These are phyloP conservation scores for Macrosiphum euphorbiae DNA, from an alignment of 2,888 invertebrate species.

Conservation along the genomic window DNA sequence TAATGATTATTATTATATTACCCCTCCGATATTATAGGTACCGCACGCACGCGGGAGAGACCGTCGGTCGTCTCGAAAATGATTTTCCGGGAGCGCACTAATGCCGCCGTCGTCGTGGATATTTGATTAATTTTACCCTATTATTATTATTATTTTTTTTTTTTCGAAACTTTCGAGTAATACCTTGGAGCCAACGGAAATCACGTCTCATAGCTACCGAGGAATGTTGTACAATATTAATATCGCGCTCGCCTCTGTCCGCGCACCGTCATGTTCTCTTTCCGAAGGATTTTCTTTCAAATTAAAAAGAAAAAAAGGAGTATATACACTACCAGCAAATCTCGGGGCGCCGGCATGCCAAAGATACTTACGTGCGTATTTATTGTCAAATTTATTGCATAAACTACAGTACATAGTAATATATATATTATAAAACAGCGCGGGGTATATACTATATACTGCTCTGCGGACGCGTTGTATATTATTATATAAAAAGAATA, in stretches of 20 bases:
- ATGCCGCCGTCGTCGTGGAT: not conserved
- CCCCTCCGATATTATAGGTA: conserved; percentile 3
- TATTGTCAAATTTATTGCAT: conserved; percentile 46
- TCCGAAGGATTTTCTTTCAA: conserved; percentile 57
- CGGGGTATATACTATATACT: not conserved
- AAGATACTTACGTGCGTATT: conserved; percentile 45
- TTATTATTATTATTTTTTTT: conserved; percentile 33
- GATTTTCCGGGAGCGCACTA: conserved; percentile 34
- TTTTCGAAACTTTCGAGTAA: conserved; percentile 33
- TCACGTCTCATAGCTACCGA: conserved; percentile 58
- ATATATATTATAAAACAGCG: not conserved
- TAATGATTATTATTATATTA: conserved; percentile 14
- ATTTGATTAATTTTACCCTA: conserved; percentile 60
- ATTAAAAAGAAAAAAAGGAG: conserved; percentile 55
- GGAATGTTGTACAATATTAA: conserved; percentile 59
- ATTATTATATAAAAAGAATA: conserved; percentile 6
- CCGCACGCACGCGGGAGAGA: not conserved
- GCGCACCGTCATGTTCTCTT: not conserved
- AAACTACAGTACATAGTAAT: not conserved
- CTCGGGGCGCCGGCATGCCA: conserved; percentile 47
- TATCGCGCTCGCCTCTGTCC: conserved; percentile 1
- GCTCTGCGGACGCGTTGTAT: not conserved
- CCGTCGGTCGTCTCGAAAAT: not conserved
- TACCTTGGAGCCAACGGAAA: conserved; percentile 60
- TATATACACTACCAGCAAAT: conserved; percentile 27